These are phyloP conservation scores for Gobio occitaniae DNA, from an alignment of 2,797 vertebrate species.

Conservation along the genomic window DNA sequence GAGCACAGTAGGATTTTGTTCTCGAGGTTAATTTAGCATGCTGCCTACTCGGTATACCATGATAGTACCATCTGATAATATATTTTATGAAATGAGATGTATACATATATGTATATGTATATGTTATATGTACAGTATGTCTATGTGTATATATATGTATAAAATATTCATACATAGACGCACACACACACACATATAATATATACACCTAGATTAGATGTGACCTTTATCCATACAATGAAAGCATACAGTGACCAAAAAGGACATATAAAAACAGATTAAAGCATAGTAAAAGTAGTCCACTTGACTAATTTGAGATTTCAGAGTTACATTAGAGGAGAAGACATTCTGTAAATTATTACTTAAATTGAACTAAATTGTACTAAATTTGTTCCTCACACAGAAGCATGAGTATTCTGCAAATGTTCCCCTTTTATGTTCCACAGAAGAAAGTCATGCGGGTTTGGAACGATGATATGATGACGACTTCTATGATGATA, in stretches of 20 bases:
- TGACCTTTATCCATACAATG: neutral
- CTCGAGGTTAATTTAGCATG: neutral
- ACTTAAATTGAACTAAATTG: neutral
- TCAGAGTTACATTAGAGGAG: neutral
- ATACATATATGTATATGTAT: too few relatives aligned
- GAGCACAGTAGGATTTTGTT: neutral
- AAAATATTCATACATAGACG: too few relatives aligned
- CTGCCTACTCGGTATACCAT: neutral
- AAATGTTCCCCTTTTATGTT: conserved; percentile 3
- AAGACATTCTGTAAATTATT: neutral
- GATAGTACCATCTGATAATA: neutral
- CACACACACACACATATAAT: too few relatives aligned
- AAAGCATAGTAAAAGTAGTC: neutral
- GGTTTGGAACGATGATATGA: neutral
- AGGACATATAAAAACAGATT: neutral
- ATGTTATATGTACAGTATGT: too few relatives aligned
- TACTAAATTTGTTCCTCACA: neutral
- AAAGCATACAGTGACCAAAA: neutral
- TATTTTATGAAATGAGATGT: neutral
- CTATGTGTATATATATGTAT: too few relatives aligned
- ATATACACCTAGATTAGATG: too few relatives aligned
- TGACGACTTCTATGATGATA: conserved; percentile 12
- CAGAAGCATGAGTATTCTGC: neutral
- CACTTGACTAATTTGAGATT: neutral
- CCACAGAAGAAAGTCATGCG: neutral